Evolutionary conservation across 2,113 vertebrate species (phyloP).

Genomic region (Protobothrops mucrosquamatus): DNA sequence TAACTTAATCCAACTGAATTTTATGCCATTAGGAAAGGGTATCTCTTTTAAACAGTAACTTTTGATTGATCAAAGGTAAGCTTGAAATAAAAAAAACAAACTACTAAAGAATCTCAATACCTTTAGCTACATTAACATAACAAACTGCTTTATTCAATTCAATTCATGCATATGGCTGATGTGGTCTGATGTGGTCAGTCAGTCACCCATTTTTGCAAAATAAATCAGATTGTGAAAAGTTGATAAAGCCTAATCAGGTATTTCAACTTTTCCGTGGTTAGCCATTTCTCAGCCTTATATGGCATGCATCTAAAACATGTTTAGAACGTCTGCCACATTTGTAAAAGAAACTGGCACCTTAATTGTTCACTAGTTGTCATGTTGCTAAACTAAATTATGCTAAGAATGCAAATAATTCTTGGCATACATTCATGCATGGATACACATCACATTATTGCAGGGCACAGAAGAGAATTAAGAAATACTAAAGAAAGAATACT

Average conservation of each 20-base stretch:
- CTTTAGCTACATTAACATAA: not conserved
- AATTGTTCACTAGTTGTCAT: not conserved
- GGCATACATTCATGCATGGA: not conserved
- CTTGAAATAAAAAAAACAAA: conserved; percentile 33
- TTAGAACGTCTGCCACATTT: not conserved
- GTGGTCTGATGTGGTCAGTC: not conserved
- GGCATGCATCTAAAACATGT: not conserved
- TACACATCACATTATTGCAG: not conserved
- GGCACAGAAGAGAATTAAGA: not conserved
- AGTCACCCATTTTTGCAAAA: not conserved
- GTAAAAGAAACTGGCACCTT: not conserved
- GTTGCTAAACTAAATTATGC: not conserved
- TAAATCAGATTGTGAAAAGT: not conserved
- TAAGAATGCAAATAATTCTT: not conserved
- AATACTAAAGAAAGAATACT: not conserved
- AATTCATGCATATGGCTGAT: not conserved
- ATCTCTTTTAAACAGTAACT: conserved; percentile 29
- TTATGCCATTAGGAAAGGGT: conserved; percentile 25
- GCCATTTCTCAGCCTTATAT: not conserved
- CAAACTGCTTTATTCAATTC: not conserved
- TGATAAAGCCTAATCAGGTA: not conserved
- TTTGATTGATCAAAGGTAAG: conserved; percentile 45
- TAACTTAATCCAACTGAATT: conserved; percentile 44
- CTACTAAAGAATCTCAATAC: conserved; percentile 41
- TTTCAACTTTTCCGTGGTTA: not conserved